Base-by-base conservation (phyloP, 2,888 invertebrate genomes). In the Ramazzottius varieornatus region DNA sequence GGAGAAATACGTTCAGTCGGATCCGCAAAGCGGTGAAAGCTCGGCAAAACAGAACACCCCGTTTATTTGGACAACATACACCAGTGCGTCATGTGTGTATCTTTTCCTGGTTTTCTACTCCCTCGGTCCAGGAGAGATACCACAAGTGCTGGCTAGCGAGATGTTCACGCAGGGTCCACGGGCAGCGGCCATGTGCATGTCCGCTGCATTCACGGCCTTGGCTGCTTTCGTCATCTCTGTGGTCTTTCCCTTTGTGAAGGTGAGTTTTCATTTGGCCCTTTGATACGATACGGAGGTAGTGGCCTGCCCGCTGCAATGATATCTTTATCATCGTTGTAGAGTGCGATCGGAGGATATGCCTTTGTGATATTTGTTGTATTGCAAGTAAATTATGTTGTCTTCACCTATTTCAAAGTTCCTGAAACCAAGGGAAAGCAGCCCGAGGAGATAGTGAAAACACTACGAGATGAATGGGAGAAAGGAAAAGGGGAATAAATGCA, bases 21-120 rank as follows among this genome's bases (percentile, higher is more conserved):
- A 13, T 13, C 40, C 40, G 40, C 13, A 40, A 40, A 40, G 13
- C 2, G 66, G 24, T 66, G 33, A 66, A 32, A 67, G 8, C 32
- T 2, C 16, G 8, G 20, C n/a, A 40, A 65, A 63, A n/a, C 65
- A n/a, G 33, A 20, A 64, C 8, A n/a, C 65, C 33, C n/a, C n/a
- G n/a, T n/a, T n/a, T n/a, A n/a, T n/a, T n/a, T n/a, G n/a, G n/a
- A n/a, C n/a, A n/a, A n/a, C n/a, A n/a, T n/a, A n/a, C n/a, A n/a
- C n/a, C n/a, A n/a, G n/a, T n/a, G n/a, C n/a, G n/a, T n/a, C n/a
- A n/a, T n/a, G n/a, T n/a, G n/a, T n/a, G n/a, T n/a, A n/a, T n/a
- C n/a, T n/a, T n/a, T n/a, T n/a, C n/a, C n/a, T n/a, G n/a, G n/a
- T n/a, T n/a, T n/a, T n/a, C n/a, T n/a, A n/a, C n/a, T n/a, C n/a